phyloP scores from a whole-genome alignment of 2,888 invertebrate genomes.

The Drosophila neonasuta region DNA sequence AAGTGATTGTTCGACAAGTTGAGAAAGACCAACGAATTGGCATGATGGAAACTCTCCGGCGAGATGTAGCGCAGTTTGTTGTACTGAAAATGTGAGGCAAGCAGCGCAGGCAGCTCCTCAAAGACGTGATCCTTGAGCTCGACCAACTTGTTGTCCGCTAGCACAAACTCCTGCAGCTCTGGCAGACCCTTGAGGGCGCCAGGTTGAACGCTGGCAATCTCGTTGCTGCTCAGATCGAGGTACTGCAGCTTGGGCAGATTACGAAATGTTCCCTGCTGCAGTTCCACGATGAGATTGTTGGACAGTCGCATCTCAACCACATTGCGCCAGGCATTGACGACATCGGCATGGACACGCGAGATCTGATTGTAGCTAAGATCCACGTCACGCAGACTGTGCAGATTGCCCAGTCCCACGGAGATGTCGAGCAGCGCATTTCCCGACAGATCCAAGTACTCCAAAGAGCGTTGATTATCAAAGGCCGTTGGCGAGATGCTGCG shows the following conservation, averaged over 20 bases:
- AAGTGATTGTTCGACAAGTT: constrained; percentile 93
- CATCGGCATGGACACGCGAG: constrained; percentile 86
- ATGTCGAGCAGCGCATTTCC: constrained; percentile 89
- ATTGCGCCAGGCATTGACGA: constrained; percentile 87
- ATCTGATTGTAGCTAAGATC: constrained; percentile 91
- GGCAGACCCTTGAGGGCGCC: constrained; percentile 88
- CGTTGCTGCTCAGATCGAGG: constrained; percentile 91
- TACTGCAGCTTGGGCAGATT: constrained; percentile 87
- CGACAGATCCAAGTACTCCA: constrained; percentile 90
- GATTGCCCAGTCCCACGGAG: constrained; percentile 87
- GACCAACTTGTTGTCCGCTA: constrained; percentile 88
- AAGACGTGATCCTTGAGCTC: constrained; percentile 90
- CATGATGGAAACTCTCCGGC: constrained; percentile 88
- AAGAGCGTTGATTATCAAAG: constrained; percentile 85
- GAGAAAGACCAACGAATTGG: constrained; percentile 90
- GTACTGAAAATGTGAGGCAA: constrained; percentile 89
- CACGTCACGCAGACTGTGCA: constrained; percentile 87
- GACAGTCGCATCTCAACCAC: constrained; percentile 88
- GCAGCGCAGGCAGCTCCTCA: constrained; percentile 87
- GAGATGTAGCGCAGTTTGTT: constrained; percentile 89
- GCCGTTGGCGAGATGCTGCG: constrained; percentile 86
- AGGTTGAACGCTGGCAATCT: constrained; percentile 88
- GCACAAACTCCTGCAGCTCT: constrained; percentile 86
- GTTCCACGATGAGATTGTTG: constrained; percentile 88
- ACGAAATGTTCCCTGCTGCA: constrained; percentile 88